Evolutionary conservation across 2,797 vertebrate species (phyloP).

Genomic region (Eutrigla gurnardus): DNA sequence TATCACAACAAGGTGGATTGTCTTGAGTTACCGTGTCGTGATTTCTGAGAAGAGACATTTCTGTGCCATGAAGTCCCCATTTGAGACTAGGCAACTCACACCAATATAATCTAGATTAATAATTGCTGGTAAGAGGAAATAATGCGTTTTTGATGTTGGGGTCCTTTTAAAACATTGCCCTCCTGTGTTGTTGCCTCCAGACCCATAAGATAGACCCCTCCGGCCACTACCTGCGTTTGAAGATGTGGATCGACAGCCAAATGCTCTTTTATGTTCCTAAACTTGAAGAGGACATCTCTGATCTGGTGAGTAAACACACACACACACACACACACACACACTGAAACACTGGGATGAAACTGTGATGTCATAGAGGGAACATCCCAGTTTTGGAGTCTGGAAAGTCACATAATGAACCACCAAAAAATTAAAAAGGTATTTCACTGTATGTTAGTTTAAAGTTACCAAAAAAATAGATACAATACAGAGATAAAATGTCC

Average conservation of each 20-base stretch:
- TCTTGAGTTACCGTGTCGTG: no score
- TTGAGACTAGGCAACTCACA: no score
- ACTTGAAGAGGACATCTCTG: constrained; percentile 93
- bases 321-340: background rate
- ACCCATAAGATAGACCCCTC: constrained; percentile 87
- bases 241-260: constrained; percentile 88
- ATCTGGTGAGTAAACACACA: constrained; percentile 87
- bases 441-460: background rate
- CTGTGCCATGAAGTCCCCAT: no score
- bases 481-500: background rate
- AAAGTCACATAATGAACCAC: background rate
- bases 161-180: background rate
- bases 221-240: constrained; percentile 90
- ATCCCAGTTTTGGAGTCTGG: background rate
- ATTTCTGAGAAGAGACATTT: no score
- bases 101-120: no score
- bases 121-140: background rate
- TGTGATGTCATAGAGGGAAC: background rate
- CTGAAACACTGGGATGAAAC: background rate
- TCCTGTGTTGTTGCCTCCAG: constrained; percentile 72
- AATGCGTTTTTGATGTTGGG: background rate
- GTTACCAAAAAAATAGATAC: background rate
- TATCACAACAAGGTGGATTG: no score
- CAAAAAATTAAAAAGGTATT: background rate
- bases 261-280: constrained; percentile 89